phyloP scores from a whole-genome alignment of 2,797 vertebrate genomes.

The Myotis findleyi region DNA sequence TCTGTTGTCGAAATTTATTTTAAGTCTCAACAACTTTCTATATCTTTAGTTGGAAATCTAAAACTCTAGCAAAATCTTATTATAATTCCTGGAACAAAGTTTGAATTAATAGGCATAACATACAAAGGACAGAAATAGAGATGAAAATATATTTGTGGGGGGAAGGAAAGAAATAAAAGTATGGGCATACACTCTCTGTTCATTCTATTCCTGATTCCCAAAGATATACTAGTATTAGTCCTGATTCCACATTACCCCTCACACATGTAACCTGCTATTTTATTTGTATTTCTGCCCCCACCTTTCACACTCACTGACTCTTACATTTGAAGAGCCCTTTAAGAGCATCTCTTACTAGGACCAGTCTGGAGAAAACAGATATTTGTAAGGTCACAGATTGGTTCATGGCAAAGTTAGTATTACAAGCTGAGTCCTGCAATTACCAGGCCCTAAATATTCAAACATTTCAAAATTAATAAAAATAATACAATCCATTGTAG shows the following conservation, averaged over 20 bases:
- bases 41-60: background rate
- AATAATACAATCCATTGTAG: background rate
- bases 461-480: constrained; percentile 34
- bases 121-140: background rate
- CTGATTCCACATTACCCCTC: background rate
- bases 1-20: background rate
- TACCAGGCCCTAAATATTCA: background rate
- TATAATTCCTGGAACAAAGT: background rate
- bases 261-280: background rate
- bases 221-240: background rate
- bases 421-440: background rate
- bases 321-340: background rate
- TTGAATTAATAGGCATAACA: background rate
- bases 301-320: background rate
- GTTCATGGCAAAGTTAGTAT: background rate
- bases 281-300: background rate
- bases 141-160: background rate
- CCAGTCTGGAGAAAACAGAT: background rate
- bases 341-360: background rate
- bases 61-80: background rate
- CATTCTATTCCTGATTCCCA: background rate
- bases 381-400: background rate
- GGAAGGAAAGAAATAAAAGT: background rate
- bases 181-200: background rate
- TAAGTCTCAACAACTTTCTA: background rate